Evolutionary conservation across 2,888 invertebrate genomes (phyloP).

Genomic region (Hoplodrina ambigua): DNA sequence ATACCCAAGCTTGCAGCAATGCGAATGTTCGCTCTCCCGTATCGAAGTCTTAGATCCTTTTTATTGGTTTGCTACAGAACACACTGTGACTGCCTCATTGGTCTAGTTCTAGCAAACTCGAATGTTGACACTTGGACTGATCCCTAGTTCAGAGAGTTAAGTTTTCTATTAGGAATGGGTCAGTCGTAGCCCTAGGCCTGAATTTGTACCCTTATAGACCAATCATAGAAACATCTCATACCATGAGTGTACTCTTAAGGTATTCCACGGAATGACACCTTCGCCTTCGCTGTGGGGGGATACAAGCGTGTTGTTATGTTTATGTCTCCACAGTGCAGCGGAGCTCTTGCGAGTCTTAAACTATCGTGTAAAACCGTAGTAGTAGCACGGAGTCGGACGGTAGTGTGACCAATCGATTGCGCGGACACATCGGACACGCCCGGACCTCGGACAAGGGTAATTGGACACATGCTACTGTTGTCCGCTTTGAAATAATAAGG

Average conservation of each 20-base stretch:
- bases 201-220: background rate
- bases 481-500: background rate
- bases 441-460: constrained; percentile 40
- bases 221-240: no score
- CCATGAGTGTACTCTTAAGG: no score
- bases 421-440: constrained; percentile 70
- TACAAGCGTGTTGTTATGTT: background rate
- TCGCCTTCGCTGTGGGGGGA: background rate
- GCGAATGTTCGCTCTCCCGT: no score
- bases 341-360: background rate
- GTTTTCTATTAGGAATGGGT: no score
- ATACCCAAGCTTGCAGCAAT: no score
- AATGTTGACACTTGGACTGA: no score
- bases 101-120: no score
- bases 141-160: no score
- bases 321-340: background rate
- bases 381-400: background rate
- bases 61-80: no score
- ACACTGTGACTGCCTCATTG: no score
- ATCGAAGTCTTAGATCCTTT: no score
- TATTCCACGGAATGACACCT: background rate
- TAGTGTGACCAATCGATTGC: constrained; percentile 75
- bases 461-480: constrained; percentile 63
- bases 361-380: background rate
- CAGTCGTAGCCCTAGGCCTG: no score